These are phyloP conservation scores for Synanceia verrucosa DNA, from an alignment of 2,797 vertebrate species.

Conservation along the genomic window DNA sequence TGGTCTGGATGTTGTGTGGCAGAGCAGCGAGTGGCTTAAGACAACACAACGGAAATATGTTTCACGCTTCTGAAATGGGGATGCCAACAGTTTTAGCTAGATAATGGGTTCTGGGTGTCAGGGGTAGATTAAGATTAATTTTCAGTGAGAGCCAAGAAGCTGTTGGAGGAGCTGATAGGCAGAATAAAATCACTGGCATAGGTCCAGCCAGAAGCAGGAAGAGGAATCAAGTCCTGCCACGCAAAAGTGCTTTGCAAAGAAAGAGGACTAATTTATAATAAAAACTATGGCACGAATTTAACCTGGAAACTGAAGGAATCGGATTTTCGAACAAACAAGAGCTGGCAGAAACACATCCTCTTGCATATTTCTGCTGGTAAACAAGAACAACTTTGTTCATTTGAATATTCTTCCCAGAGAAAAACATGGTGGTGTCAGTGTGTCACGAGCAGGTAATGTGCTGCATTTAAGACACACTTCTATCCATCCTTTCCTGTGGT, in stretches of 20 bases:
- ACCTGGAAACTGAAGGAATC: too few relatives aligned
- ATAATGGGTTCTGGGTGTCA: conserved; percentile 5
- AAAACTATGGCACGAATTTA: neutral
- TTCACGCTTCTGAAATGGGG: neutral
- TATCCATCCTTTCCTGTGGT: neutral
- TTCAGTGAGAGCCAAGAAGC: conserved; percentile 32
- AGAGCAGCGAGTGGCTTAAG: neutral
- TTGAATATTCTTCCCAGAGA: too few relatives aligned
- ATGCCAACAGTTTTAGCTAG: neutral
- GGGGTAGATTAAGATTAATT: conserved; percentile 23
- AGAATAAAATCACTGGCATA: conserved; percentile 19
- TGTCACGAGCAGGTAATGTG: conserved; percentile 2
- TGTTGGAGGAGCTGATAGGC: conserved; percentile 21
- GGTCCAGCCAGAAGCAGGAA: conserved; percentile 12
- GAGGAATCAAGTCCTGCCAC: neutral
- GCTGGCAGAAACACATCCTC: too few relatives aligned
- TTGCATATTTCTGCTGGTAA: too few relatives aligned
- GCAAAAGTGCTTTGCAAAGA: neutral
- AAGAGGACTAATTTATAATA: neutral
- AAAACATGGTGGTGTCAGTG: too few relatives aligned
- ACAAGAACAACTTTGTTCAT: too few relatives aligned
- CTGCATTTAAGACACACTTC: neutral
- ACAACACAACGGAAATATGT: conserved; percentile 3
- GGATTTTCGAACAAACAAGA: too few relatives aligned
- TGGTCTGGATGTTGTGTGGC: neutral